Percentiles rank a stretch among this genome's conserved stretches.
These are phyloP conservation scores for Aplochiton taeniatus DNA, from an alignment of 2,797 vertebrate genomes.

Conservation along the genomic window DNA sequence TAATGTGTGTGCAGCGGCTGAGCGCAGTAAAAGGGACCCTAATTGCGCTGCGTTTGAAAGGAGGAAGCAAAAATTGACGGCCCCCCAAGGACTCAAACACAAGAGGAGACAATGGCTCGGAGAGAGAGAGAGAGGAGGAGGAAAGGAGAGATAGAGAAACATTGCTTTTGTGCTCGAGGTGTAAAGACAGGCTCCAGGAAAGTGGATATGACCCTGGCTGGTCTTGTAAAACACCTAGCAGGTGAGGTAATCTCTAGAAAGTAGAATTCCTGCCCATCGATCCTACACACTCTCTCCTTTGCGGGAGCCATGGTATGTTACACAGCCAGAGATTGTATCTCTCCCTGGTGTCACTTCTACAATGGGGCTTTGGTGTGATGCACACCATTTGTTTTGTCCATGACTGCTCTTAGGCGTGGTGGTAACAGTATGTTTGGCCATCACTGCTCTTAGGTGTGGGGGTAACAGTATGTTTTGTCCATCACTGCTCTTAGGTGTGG, in stretches of 20 bases:
- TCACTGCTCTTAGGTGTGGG: too few species aligned
- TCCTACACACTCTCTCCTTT: too few species aligned
- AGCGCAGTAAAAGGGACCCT: constrained; percentile 70
- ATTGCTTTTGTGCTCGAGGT: constrained; percentile 27
- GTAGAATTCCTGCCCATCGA: neutral
- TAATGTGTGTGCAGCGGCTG: constrained; percentile 69
- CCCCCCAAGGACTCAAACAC: constrained; percentile 54
- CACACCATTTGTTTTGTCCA: too few species aligned
- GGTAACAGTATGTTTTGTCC: too few species aligned
- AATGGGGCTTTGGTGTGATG: too few species aligned
- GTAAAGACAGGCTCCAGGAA: constrained; percentile 35
- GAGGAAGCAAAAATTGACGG: constrained; percentile 52
- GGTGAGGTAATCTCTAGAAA: constrained; percentile 16
- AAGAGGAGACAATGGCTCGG: constrained; percentile 50
- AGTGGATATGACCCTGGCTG: constrained; percentile 16
- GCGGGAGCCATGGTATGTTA: too few species aligned
- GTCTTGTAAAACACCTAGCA: constrained; percentile 24
- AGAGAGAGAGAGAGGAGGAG: constrained; percentile 26
- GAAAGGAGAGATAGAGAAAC: neutral
- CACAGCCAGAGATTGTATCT: too few species aligned
- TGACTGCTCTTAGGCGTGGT: too few species aligned
- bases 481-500: too few species aligned
- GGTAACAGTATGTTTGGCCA: too few species aligned
- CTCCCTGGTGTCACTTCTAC: too few species aligned
- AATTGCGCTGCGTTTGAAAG: constrained; percentile 69